Percentiles rank a stretch among this genome's conserved stretches.
Evolutionary conservation across 2,888 invertebrate species (phyloP).

Genomic region (Agonopterix alstromeriana): DNA sequence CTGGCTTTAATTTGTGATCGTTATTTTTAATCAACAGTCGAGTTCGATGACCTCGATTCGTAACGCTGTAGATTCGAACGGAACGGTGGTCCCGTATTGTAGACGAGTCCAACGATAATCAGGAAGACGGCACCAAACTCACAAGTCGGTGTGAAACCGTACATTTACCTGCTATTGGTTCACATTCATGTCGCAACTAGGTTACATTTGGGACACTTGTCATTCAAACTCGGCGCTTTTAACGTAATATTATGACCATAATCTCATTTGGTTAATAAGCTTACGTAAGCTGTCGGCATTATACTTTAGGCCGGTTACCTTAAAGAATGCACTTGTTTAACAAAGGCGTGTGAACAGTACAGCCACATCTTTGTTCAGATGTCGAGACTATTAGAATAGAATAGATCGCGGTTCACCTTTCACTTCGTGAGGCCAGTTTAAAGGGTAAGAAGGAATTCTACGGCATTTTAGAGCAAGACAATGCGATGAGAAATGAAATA

Average conservation of each 20-base stretch:
- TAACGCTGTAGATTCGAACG: conserved; percentile 28
- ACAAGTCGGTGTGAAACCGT: conserved; percentile 9
- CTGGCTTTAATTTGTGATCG: conserved; percentile 33
- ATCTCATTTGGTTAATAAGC: conserved; percentile 34
- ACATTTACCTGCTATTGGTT: conserved; percentile 5
- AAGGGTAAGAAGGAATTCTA: conserved; percentile 45
- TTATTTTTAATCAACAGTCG: conserved; percentile 41
- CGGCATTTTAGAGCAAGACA: conserved; percentile 41
- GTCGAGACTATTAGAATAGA: conserved; percentile 32
- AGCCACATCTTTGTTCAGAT: conserved; percentile 45
- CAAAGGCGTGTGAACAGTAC: conserved; percentile 53
- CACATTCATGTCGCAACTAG: conserved; percentile 15
- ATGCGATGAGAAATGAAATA: neutral
- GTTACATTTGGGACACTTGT: conserved; percentile 14
- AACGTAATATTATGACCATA: conserved; percentile 19
- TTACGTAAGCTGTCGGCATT: conserved; percentile 38
- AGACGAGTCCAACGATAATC: conserved; percentile 13
- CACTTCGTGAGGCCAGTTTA: conserved; percentile 51
- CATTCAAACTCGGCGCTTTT: conserved; percentile 12
- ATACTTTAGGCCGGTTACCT: conserved; percentile 34
- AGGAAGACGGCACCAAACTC: conserved; percentile 13
- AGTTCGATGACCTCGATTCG: conserved; percentile 40
- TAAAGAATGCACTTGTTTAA: conserved; percentile 33
- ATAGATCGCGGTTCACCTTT: conserved; percentile 59
- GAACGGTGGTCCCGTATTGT: conserved; percentile 24